Conservation (phyloP, 2,888 invertebrate genomes). For the Folsomia candida region DNA sequence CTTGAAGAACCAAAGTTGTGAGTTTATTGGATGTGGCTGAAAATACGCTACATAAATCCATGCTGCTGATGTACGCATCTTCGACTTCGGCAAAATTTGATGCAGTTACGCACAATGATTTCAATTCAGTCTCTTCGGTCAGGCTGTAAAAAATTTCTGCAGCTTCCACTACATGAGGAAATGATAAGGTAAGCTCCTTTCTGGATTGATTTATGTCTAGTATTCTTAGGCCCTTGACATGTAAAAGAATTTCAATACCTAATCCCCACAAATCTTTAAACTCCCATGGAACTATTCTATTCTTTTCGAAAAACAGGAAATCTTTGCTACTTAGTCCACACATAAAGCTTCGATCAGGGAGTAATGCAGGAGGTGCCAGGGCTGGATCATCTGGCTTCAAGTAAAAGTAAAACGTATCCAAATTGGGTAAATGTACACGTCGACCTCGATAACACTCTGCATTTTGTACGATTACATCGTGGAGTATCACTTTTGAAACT, state of each 20-base stretch:
- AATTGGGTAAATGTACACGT: constrained; percentile 2
- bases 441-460: not conserved
- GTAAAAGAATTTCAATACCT: not conserved
- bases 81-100: not conserved
- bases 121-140: not conserved
- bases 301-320: constrained; percentile 14
- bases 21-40: not conserved
- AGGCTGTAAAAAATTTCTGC: not conserved
- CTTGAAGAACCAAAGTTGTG: not conserved
- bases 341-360: constrained; percentile 3
- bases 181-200: constrained; percentile 4
- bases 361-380: not conserved
- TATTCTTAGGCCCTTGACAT: constrained; percentile 7
- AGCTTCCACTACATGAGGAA: not conserved
- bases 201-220: not conserved
- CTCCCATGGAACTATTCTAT: not conserved
- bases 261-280: not conserved
- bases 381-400: not conserved
- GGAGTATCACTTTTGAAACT: constrained; percentile 4
- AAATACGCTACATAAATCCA: not conserved
- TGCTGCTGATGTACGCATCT: too few species aligned
- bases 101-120: not conserved
- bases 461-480: constrained; percentile 4
- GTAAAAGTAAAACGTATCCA: not conserved
- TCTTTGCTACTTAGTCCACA: not conserved